phyloP scores from a whole-genome alignment of 2,113 vertebrate genomes.

The Sinocyclocheilus anshuiensis region DNA sequence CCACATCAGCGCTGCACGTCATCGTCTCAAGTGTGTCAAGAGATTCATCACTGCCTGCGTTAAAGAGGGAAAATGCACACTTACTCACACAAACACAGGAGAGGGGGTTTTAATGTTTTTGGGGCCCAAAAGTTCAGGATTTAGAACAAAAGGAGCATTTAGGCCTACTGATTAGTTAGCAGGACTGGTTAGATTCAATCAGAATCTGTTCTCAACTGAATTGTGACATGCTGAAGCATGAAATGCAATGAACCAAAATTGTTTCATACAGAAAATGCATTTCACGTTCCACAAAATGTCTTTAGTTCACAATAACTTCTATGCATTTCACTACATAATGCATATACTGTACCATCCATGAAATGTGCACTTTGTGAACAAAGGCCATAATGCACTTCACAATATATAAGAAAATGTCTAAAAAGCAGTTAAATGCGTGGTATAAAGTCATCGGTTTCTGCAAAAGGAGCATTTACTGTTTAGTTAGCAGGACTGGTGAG shows the following conservation, averaged over 20 bases:
- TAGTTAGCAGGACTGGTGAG: too few relatives aligned
- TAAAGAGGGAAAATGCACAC: conserved; percentile 88
- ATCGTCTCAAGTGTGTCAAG: conserved; percentile 88
- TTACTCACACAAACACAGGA: conserved; percentile 45
- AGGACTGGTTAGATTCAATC: too few relatives aligned
- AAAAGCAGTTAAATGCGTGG: too few relatives aligned
- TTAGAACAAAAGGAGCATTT: not conserved
- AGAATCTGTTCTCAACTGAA: too few relatives aligned
- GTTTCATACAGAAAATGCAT: not conserved
- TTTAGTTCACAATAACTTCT: not conserved
- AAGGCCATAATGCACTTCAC: too few relatives aligned
- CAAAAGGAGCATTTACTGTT: too few relatives aligned
- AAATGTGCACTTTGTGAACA: too few relatives aligned
- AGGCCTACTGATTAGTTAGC: not conserved
- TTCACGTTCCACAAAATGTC: not conserved
- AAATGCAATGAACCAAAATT: not conserved
- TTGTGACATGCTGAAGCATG: too few relatives aligned
- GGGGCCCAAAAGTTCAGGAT: not conserved
- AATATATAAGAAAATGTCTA: too few relatives aligned
- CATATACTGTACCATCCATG: not conserved
- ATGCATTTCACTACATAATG: not conserved
- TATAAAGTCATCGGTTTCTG: too few relatives aligned
- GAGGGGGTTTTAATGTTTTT: conserved; percentile 71
- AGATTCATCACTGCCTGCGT: conserved; percentile 96
- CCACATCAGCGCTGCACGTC: conserved; percentile 87